These are phyloP conservation scores for Sebastiscus albofasciatus DNA, from an alignment of 2,797 vertebrate species.

Conservation along the genomic window DNA sequence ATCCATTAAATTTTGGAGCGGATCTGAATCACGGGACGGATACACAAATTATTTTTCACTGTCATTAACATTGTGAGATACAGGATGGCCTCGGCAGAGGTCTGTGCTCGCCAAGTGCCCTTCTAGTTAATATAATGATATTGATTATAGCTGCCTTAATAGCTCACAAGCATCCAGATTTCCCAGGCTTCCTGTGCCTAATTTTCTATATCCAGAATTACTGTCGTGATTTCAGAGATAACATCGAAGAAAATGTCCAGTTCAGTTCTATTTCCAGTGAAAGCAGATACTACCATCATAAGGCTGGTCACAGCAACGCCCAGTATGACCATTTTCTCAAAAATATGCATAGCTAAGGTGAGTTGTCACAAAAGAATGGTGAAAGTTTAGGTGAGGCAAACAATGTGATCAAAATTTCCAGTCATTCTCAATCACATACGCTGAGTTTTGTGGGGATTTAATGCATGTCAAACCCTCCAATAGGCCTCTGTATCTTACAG, in stretches of 20 bases:
- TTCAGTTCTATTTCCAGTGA: constrained; percentile 2
- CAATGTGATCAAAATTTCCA: constrained; percentile 2
- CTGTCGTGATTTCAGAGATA: background rate
- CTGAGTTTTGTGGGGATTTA: background rate
- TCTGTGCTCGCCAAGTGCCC: background rate
- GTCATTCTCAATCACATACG: background rate
- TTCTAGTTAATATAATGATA: background rate
- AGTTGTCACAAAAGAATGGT: background rate
- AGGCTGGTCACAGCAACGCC: background rate
- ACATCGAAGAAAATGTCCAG: background rate
- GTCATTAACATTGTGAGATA: background rate
- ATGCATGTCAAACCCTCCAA: background rate
- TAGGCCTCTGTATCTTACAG: background rate
- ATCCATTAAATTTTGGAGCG: background rate
- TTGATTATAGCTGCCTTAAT: background rate
- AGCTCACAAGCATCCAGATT: background rate
- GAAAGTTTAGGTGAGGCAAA: background rate
- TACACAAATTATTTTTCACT: background rate
- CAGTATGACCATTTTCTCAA: background rate
- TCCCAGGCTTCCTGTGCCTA: background rate
- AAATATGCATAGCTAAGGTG: background rate
- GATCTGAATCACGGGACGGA: background rate
- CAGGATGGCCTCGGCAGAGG: background rate
- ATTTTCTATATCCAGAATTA: background rate
- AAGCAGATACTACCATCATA: background rate